phyloP scores from a whole-genome alignment of 2,113 vertebrate species.

The Aldabrachelys gigantea region DNA sequence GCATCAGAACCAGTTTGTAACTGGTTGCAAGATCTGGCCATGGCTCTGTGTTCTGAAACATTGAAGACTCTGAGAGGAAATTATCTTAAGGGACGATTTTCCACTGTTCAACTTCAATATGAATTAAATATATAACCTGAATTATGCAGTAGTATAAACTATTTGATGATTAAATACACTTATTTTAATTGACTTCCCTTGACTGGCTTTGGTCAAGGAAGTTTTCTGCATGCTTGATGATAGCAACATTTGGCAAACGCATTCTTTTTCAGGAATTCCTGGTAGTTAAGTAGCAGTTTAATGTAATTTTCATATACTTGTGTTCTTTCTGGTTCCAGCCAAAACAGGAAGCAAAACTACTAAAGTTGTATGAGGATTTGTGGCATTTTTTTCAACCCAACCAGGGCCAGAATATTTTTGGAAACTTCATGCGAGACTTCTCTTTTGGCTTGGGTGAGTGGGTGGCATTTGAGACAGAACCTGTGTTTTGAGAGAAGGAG shows the following conservation, averaged over 20 bases:
- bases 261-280: neutral
- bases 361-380: neutral
- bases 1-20: neutral
- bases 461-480: neutral
- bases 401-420: neutral
- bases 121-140: neutral
- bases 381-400: neutral
- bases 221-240: neutral
- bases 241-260: neutral
- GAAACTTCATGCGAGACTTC: neutral
- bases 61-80: neutral
- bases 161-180: neutral
- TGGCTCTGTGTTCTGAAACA: neutral
- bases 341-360: neutral
- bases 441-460: neutral
- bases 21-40: neutral
- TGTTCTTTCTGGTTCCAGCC: neutral
- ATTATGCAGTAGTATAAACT: neutral
- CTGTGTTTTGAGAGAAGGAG: neutral
- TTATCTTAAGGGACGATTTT: neutral
- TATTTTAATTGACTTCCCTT: neutral
- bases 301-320: neutral
- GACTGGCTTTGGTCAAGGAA: neutral
- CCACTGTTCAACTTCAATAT: neutral
- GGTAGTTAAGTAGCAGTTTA: neutral